Evolutionary conservation across 2,113 vertebrate species (phyloP).

Genomic region (Ellobius talpinus): DNA sequence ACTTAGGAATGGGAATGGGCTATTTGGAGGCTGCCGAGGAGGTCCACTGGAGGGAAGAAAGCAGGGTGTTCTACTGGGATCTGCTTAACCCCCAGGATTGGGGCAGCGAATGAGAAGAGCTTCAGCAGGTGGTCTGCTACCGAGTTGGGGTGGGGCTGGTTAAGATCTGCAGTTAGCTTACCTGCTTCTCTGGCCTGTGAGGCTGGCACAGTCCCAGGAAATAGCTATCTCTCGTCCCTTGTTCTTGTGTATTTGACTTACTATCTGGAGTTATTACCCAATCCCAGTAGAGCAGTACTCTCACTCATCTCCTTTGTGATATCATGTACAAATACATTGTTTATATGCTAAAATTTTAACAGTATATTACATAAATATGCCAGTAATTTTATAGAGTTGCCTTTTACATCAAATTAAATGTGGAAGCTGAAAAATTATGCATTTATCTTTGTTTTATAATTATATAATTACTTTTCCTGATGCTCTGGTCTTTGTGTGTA

Average conservation of each 20-base stretch:
- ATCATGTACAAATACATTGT: constrained; percentile 27
- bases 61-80: no score
- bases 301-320: constrained; percentile 34
- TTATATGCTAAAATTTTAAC: neutral
- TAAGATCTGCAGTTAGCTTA: neutral
- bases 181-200: neutral
- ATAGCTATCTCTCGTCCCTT: neutral
- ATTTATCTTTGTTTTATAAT: constrained; percentile 12
- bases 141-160: no score
- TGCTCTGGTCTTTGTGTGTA: neutral
- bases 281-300: neutral
- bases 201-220: neutral
- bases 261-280: constrained; percentile 19
- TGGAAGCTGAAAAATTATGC: neutral
- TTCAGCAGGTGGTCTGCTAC: no score
- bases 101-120: no score
- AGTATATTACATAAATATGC: neutral
- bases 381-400: constrained; percentile 13
- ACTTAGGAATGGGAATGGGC: no score
- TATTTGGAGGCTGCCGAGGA: no score
- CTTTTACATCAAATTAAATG: neutral
- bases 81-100: no score
- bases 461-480: neutral
- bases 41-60: no score
- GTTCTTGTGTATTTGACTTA: constrained; percentile 51